Base-by-base conservation (phyloP, 2,797 vertebrate genomes). In the Aplochiton taeniatus region DNA sequence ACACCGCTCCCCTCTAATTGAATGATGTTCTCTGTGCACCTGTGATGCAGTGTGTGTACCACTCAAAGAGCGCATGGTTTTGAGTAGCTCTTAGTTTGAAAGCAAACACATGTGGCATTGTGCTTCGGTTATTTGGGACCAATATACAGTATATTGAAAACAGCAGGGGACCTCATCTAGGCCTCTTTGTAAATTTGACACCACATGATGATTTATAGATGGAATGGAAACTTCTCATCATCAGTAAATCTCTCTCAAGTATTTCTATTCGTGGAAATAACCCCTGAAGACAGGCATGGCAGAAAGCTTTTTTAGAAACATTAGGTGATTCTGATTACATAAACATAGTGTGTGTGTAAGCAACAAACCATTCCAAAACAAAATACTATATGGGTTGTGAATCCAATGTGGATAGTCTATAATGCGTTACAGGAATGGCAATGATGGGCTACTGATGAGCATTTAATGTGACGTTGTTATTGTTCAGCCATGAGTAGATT, bases 111-210 rank as follows among this genome's bases (percentile, higher is more conserved):
- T 80, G 81, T 62, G 71, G 65, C 68, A 72, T 74, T 82, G 51
- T 77, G 48, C 81, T 80, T 77, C 58, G 70, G 61, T 65, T 73
- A 54, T 66, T 76, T 73, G 75, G 75, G 63, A 76, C 75, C 70
- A 73, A 66, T 66, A 69, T 72, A 64, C 67, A 74, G 58, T 58
- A 63, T 82, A 89, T 80, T 85, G 71, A 83, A 85, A 89, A 81
- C 84, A 90, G 80, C 75, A 80, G 72, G 74, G 57, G 46, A 65
- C 41, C 64, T 84, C 66, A 65, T 75, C 61, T 80, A 73, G 65
- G 59, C 54, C 63, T 58, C 58, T 81, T 84, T 77, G 61, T 71
- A 73, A 76, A 82, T 70, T 85, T 83, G 74, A 79, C 81, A 79
- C 73, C 66, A 77, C 61, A 73, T 79, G 62, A 82, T 75, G 73